Conservation (phyloP, 2,888 invertebrate species). For the Meandrusa payeni region DNA sequence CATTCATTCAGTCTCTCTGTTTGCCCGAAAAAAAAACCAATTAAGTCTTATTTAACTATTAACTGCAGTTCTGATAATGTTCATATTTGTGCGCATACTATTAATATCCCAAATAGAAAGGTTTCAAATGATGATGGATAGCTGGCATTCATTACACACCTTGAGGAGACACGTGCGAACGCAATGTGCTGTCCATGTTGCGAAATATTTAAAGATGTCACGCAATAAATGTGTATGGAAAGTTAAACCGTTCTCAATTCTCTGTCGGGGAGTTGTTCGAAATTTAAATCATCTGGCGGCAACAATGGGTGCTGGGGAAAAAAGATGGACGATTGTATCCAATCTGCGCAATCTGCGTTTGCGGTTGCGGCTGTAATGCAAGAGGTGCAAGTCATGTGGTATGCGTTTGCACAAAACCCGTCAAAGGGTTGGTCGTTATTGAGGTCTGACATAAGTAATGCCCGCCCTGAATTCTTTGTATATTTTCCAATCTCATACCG, state of each 20-base stretch:
- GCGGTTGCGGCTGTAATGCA: slow-evolving; percentile 52
- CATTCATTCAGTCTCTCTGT: too few species aligned
- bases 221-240: slow-evolving; percentile 30
- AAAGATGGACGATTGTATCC: slow-evolving; percentile 41
- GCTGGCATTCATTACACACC: slow-evolving; percentile 22
- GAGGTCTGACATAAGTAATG: slow-evolving; percentile 30
- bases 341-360: slow-evolving; percentile 61
- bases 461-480: slow-evolving; percentile 7
- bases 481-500: too few species aligned
- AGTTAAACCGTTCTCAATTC: slow-evolving; percentile 25
- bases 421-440: slow-evolving; percentile 42
- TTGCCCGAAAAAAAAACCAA: too few species aligned
- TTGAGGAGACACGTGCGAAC: slow-evolving; percentile 16
- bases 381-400: slow-evolving; percentile 58
- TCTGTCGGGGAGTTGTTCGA: slow-evolving; percentile 29
- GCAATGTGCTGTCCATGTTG: slow-evolving; percentile 31
- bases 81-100: too few species aligned
- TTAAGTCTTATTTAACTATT: too few species aligned
- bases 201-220: slow-evolving; percentile 41
- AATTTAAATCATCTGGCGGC: slow-evolving; percentile 44
- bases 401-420: slow-evolving; percentile 51
- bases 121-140: slow-evolving; percentile 20
- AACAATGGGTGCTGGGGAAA: slow-evolving; percentile 31
- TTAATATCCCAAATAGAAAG: background rate
- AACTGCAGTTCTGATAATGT: too few species aligned